Percentiles rank a stretch among this genome's conserved stretches.
These are phyloP conservation scores for Lepidotrigona ventralis DNA, from an alignment of 1,140 invertebrate genomes.

Conservation along the genomic window DNA sequence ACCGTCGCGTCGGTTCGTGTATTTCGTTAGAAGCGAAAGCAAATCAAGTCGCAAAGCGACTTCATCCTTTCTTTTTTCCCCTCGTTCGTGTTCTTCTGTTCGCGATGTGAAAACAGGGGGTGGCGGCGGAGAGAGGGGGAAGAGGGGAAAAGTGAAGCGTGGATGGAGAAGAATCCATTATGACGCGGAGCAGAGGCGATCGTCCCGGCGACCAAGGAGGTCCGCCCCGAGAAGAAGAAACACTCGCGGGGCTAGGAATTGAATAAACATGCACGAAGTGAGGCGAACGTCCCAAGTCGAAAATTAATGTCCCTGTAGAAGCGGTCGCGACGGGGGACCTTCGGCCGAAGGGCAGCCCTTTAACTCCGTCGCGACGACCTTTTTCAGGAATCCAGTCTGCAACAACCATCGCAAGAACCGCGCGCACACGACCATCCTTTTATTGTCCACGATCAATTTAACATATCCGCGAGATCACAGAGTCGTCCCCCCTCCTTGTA, in stretches of 20 bases:
- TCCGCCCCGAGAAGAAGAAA: slow-evolving; percentile 26
- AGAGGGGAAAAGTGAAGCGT: slow-evolving; percentile 11
- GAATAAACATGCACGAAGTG: slow-evolving; percentile 67
- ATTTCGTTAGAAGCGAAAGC: slow-evolving; percentile 22
- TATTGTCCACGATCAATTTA: slow-evolving; percentile 65
- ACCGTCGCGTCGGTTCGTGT: neutral
- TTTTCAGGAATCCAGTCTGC: slow-evolving; percentile 61
- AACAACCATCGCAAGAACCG: slow-evolving; percentile 29
- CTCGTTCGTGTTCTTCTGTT: neutral
- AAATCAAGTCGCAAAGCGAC: neutral
- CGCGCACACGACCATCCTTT: slow-evolving; percentile 1
- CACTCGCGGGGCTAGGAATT: slow-evolving; percentile 58
- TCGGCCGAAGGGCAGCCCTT: slow-evolving; percentile 50
- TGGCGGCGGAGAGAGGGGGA: neutral
- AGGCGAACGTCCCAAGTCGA: slow-evolving; percentile 57
- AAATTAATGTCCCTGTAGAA: slow-evolving; percentile 68
- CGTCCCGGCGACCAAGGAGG: slow-evolving; percentile 21
- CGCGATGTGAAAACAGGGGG: neutral
- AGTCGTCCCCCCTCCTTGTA: neutral
- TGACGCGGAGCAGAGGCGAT: slow-evolving; percentile 39
- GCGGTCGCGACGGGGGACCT: slow-evolving; percentile 53
- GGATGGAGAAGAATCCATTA: slow-evolving; percentile 63
- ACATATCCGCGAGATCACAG: slow-evolving; percentile 63
- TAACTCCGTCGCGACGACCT: slow-evolving; percentile 62
- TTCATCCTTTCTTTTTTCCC: neutral